phyloP scores from a whole-genome alignment of 2,888 invertebrate genomes.

The Harmothoe impar region DNA sequence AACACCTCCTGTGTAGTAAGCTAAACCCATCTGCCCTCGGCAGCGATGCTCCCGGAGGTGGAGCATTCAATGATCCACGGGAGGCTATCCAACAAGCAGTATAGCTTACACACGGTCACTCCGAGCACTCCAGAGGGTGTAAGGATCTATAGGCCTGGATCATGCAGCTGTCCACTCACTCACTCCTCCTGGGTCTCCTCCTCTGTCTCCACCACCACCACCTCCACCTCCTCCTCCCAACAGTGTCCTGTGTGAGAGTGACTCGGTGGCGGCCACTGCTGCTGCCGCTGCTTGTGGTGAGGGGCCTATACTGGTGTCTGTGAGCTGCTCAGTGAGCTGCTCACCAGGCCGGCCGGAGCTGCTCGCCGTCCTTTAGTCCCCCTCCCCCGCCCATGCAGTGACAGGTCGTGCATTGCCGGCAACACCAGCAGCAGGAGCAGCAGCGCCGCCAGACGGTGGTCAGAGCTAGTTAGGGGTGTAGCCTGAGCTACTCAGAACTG shows the following conservation, averaged over 20 bases:
- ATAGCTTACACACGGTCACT: too few species aligned
- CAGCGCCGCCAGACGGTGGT: neutral
- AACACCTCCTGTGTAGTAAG: too few species aligned
- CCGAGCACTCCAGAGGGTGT: too few species aligned
- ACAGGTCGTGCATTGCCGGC: conserved; percentile 3
- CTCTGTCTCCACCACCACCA: too few species aligned
- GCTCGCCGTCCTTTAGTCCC: neutral
- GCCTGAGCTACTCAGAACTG: neutral
- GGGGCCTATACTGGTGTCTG: neutral
- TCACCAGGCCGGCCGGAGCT: neutral
- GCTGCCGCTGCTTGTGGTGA: neutral
- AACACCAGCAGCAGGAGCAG: neutral
- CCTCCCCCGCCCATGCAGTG: neutral
- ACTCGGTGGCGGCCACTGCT: neutral
- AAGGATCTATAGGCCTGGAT: too few species aligned
- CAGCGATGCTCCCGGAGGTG: too few species aligned
- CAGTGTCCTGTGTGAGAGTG: neutral
- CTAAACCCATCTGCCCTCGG: too few species aligned
- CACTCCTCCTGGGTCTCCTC: too few species aligned
- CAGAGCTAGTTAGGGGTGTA: neutral
- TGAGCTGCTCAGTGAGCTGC: conserved; percentile 13
- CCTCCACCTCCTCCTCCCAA: too few species aligned
- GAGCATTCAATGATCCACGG: too few species aligned
- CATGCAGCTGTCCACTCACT: too few species aligned
- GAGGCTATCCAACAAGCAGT: too few species aligned